Conservation (phyloP, 1,140 invertebrate genomes). For the Mamestra configurata region DNA sequence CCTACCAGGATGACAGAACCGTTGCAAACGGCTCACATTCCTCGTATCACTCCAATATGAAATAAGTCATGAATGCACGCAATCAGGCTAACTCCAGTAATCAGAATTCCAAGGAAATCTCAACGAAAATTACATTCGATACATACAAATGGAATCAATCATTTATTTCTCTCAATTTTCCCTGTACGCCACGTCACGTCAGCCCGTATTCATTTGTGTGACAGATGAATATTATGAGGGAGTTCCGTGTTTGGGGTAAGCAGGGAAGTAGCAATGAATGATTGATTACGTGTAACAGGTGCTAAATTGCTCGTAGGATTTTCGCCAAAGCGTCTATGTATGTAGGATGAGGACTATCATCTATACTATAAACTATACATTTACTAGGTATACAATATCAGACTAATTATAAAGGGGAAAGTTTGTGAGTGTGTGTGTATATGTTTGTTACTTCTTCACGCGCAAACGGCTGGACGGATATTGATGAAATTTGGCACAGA, state of each 20-base stretch:
- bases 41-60: background rate
- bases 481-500: too few species aligned
- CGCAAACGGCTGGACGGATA: too few species aligned
- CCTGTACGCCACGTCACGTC: background rate
- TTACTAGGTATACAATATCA: too few species aligned
- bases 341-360: too few species aligned
- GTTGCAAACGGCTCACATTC: too few species aligned
- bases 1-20: too few species aligned
- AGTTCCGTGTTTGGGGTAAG: background rate
- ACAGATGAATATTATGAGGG: background rate
- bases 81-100: background rate
- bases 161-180: background rate
- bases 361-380: too few species aligned
- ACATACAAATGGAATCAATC: conserved; percentile 1
- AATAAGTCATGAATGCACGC: background rate
- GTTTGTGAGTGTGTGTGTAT: too few species aligned
- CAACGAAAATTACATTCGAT: background rate
- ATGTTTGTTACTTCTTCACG: too few species aligned
- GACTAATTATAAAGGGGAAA: too few species aligned
- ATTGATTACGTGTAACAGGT: background rate
- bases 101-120: background rate
- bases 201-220: background rate
- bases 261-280: background rate
- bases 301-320: too few species aligned
- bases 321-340: too few species aligned